Percentiles rank a stretch among this genome's conserved stretches.
Evolutionary conservation across 2,797 vertebrate genomes (phyloP).

Genomic region (Acipenser oxyrinchus): DNA sequence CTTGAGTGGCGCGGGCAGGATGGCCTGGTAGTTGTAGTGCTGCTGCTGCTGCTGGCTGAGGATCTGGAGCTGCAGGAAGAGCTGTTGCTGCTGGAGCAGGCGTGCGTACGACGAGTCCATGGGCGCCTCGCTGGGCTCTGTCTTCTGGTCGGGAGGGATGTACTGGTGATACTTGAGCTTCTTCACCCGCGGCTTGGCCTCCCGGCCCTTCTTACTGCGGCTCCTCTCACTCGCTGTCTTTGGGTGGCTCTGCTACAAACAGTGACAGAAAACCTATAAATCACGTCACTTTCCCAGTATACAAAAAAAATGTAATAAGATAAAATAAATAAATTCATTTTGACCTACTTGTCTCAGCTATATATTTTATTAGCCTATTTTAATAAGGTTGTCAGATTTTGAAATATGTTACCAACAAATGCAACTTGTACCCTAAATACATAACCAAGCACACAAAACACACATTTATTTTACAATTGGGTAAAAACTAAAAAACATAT

Average conservation of each 20-base stretch:
- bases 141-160: conserved; percentile 93
- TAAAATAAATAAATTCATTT: no score
- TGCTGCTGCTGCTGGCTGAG: conserved; percentile 89
- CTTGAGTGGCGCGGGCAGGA: conserved; percentile 78
- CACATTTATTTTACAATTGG: no score
- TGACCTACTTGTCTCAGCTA: no score
- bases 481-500: no score
- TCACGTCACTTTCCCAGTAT: no score
- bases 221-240: conserved; percentile 76
- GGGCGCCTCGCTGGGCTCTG: conserved; percentile 72
- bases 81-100: conserved; percentile 92
- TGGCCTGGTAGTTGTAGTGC: conserved; percentile 83
- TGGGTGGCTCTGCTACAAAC: conserved; percentile 77
- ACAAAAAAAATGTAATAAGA: no score
- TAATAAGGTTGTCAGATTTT: no score
- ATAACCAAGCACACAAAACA: no score
- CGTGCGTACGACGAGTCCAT: conserved; percentile 92
- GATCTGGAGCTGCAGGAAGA: conserved; percentile 96
- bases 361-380: no score
- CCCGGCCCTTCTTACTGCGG: conserved; percentile 87
- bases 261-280: conserved; percentile 26
- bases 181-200: conserved; percentile 83
- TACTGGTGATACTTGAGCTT: conserved; percentile 98
- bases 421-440: no score
- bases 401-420: no score